phyloP scores from a whole-genome alignment of 2,888 invertebrate species.

The Drosophila mimica region DNA sequence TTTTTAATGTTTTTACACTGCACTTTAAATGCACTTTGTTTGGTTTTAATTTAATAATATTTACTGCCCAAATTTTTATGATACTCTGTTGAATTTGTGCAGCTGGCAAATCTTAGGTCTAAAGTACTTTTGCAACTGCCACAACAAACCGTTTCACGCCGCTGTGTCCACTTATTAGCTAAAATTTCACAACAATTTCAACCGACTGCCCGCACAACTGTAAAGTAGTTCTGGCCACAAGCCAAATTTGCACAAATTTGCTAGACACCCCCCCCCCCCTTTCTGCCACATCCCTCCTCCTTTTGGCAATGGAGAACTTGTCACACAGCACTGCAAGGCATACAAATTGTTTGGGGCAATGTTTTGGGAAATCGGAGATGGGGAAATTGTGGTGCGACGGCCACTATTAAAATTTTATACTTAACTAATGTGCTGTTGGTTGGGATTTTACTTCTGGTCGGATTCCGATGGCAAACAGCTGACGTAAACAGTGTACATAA shows the following conservation, averaged over 20 bases:
- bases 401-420: slow-evolving; percentile 69
- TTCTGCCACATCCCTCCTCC: neutral
- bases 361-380: slow-evolving; percentile 15
- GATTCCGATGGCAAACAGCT: slow-evolving; percentile 58
- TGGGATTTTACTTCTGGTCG: slow-evolving; percentile 46
- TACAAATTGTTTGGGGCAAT: slow-evolving; percentile 46
- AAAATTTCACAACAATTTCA: slow-evolving; percentile 57
- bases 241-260: slow-evolving; percentile 72
- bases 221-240: slow-evolving; percentile 71
- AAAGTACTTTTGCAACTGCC: slow-evolving; percentile 23
- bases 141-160: slow-evolving; percentile 22
- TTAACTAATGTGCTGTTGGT: slow-evolving; percentile 66
- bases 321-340: slow-evolving; percentile 51
- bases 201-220: slow-evolving; percentile 53
- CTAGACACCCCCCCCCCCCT: slow-evolving; percentile 22
- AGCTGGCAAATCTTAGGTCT: slow-evolving; percentile 9
- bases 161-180: slow-evolving; percentile 47
- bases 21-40: neutral
- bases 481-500: slow-evolving; percentile 33
- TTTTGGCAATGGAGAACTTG: slow-evolving; percentile 42
- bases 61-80: slow-evolving; percentile 2
- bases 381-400: slow-evolving; percentile 26
- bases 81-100: slow-evolving; percentile 1
- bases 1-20: neutral
- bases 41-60: neutral